Percentiles rank a stretch among this genome's conserved stretches.
phyloP scores from a whole-genome alignment of 2,888 invertebrate species.

The Drosophila cognata region DNA sequence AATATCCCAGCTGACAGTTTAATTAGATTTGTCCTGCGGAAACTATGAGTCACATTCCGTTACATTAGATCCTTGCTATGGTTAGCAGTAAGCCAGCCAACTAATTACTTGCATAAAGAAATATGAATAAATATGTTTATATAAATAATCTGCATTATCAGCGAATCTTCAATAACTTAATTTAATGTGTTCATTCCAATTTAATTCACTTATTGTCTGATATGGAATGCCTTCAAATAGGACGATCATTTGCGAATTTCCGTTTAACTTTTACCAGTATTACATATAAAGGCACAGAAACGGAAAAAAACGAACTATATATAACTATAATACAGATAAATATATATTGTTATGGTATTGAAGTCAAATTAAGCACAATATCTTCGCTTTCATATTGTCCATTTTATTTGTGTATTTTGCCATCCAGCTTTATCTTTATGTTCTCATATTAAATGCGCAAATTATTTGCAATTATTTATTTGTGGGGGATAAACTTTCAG shows the following conservation, averaged over 20 bases:
- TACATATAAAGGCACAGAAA: not conserved
- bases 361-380: not conserved
- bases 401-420: not conserved
- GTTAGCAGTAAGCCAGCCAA: not conserved
- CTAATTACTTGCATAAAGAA: not conserved
- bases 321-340: not conserved
- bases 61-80: not conserved
- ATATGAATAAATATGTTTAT: not conserved
- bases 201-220: not conserved
- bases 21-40: constrained; percentile 20
- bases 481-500: not conserved
- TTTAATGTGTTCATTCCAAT: not conserved
- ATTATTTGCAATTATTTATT: constrained; percentile 2
- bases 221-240: not conserved
- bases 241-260: not conserved
- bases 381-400: not conserved
- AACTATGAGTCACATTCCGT: not conserved
- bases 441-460: not conserved
- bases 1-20: constrained; percentile 18
- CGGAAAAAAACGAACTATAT: no score
- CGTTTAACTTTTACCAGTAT: not conserved
- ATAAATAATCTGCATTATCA: not conserved
- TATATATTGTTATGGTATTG: not conserved
- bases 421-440: not conserved
- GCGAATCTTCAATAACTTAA: not conserved